A percentile compares a stretch with the other conserved stretches of the same genome.
Evolutionary conservation across 1,140 invertebrate species (phyloP).

Genomic region (Drosophila nebulosa): DNA sequence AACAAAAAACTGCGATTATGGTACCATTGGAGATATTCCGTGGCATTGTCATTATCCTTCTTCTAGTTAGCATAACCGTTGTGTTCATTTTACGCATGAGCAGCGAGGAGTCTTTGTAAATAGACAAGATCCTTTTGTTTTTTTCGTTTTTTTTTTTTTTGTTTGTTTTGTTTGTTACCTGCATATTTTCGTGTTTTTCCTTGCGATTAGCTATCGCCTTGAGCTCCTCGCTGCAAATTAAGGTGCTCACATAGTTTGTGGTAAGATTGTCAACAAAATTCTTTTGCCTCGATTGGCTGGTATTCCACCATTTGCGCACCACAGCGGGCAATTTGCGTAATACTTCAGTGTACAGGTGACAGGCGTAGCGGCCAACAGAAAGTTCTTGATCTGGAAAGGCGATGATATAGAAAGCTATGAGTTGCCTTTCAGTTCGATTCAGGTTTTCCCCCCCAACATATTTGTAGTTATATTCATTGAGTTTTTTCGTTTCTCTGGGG

Average conservation of each 20-base stretch:
- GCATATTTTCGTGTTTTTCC: slow-evolving; percentile 86
- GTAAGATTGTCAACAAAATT: slow-evolving; percentile 90
- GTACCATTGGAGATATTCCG: slow-evolving; percentile 53
- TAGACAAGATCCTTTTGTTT: no score
- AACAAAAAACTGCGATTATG: slow-evolving; percentile 25
- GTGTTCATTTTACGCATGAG: slow-evolving; percentile 38
- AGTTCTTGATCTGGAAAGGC: slow-evolving; percentile 52
- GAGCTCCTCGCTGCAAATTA: slow-evolving; percentile 88
- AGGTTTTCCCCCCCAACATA: background rate
- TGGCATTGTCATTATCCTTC: slow-evolving; percentile 42
- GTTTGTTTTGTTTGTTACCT: no score
- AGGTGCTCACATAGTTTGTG: slow-evolving; percentile 86
- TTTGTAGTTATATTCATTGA: background rate
- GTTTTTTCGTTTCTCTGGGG: background rate
- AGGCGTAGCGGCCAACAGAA: slow-evolving; percentile 84
- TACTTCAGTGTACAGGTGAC: slow-evolving; percentile 85
- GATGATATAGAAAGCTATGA: background rate
- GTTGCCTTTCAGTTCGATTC: slow-evolving; percentile 5
- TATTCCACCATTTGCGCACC: slow-evolving; percentile 91
- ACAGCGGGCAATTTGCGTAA: slow-evolving; percentile 88
- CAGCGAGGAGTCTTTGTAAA: background rate
- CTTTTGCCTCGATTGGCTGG: slow-evolving; percentile 85
- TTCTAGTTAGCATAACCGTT: slow-evolving; percentile 29
- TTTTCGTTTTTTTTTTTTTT: no score
- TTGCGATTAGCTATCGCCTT: slow-evolving; percentile 82